phyloP scores from a whole-genome alignment of 1,140 invertebrate genomes.

The Potamilus streckersoni region DNA sequence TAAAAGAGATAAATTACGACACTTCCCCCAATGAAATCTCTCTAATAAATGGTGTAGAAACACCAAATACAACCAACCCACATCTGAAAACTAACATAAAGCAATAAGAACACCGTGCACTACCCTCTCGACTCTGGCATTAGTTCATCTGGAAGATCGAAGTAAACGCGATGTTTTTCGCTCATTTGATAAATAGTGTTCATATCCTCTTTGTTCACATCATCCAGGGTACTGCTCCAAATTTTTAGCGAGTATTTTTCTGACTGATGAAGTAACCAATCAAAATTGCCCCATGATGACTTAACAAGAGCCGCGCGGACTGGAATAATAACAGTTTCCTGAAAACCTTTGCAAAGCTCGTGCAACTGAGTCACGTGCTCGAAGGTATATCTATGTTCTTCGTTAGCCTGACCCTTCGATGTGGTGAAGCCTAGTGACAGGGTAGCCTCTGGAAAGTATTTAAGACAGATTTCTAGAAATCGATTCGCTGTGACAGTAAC shows the following conservation, averaged over 20 bases:
- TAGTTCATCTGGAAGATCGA: slow-evolving; percentile 35
- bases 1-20: too few relatives aligned
- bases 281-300: slow-evolving; percentile 34
- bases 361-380: slow-evolving; percentile 80
- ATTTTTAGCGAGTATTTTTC: slow-evolving; percentile 38
- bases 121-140: slow-evolving; percentile 16
- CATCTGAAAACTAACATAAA: too few relatives aligned
- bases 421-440: slow-evolving; percentile 91
- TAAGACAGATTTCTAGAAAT: slow-evolving; percentile 73
- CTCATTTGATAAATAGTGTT: slow-evolving; percentile 31
- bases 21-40: too few relatives aligned
- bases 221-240: slow-evolving; percentile 33
- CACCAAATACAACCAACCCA: too few relatives aligned
- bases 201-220: slow-evolving; percentile 36
- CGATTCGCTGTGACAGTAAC: slow-evolving; percentile 75
- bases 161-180: slow-evolving; percentile 35
- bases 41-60: too few relatives aligned
- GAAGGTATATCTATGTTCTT: slow-evolving; percentile 75
- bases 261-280: slow-evolving; percentile 45
- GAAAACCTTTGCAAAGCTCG: slow-evolving; percentile 48
- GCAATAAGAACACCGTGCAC: too few relatives aligned
- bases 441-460: slow-evolving; percentile 74
- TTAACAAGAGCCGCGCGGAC: slow-evolving; percentile 37
- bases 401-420: slow-evolving; percentile 62
- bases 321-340: slow-evolving; percentile 44